Percentiles rank a stretch among this genome's conserved stretches.
Conservation (phyloP, 2,113 vertebrate genomes). For the Petrocephalus zakoni region DNA sequence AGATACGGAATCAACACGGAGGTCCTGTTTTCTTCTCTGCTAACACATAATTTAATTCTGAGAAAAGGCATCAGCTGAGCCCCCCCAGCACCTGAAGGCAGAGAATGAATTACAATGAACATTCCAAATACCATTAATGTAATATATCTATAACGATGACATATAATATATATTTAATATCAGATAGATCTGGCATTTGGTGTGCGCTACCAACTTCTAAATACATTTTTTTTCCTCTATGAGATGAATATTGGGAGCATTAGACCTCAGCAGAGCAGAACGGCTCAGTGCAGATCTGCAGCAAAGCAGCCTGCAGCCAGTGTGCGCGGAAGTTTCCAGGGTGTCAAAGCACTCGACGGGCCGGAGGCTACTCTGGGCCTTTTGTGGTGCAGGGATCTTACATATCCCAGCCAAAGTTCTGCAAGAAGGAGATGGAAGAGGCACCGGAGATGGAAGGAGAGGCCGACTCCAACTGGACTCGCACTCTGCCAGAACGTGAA, state of each 20-base stretch:
- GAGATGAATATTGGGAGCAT: background rate
- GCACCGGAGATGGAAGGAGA: background rate
- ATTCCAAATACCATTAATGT: background rate
- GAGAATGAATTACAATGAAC: background rate
- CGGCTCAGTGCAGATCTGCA: background rate
- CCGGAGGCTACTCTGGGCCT: background rate
- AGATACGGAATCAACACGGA: background rate
- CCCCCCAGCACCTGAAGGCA: background rate
- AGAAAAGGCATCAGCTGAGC: background rate
- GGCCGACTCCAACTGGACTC: background rate
- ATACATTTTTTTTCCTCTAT: background rate
- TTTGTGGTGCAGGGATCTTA: background rate
- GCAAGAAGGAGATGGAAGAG: background rate
- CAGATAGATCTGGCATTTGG: background rate
- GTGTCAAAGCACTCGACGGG: background rate
- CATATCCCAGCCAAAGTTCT: constrained; percentile 6
- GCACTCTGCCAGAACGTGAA: background rate
- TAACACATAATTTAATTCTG: background rate
- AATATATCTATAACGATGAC: background rate
- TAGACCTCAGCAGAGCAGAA: background rate
- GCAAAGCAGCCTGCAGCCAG: background rate
- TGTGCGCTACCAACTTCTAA: background rate
- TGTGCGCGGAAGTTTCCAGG: background rate
- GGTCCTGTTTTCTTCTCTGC: background rate
- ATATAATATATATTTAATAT: background rate